These are phyloP conservation scores for Chionodraco myersi DNA, from an alignment of 2,113 vertebrate species.

Conservation along the genomic window DNA sequence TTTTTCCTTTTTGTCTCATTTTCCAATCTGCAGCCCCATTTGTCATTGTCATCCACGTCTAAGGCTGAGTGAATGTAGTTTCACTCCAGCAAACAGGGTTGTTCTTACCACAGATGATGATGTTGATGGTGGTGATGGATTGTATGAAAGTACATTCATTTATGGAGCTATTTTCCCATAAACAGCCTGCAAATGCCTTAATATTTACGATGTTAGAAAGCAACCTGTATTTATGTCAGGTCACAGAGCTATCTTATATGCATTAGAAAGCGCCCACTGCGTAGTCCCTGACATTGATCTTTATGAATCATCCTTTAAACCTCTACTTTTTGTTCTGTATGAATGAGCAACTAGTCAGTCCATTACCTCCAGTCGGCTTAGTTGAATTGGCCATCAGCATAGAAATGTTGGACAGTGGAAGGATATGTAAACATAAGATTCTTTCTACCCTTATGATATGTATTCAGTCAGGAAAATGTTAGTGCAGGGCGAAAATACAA, in stretches of 20 bases:
- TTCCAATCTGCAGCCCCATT: conserved; percentile 77
- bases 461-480: background rate
- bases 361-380: conserved; percentile 22
- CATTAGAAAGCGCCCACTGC: background rate
- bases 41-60: conserved; percentile 75
- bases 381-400: conserved; percentile 7
- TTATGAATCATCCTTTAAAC: conserved; percentile 15
- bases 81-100: conserved; percentile 72
- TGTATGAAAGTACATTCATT: conserved; percentile 67
- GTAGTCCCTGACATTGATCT: background rate
- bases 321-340: conserved; percentile 14
- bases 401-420: conserved; percentile 2
- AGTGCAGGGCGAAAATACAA: background rate
- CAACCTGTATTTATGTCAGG: conserved; percentile 12
- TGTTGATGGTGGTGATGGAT: conserved; percentile 77
- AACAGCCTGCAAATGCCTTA: conserved; percentile 30
- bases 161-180: conserved; percentile 12
- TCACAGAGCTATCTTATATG: background rate
- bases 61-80: conserved; percentile 75
- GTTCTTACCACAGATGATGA: conserved; percentile 77
- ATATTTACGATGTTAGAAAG: conserved; percentile 11
- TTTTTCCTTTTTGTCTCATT: conserved; percentile 81
- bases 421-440: conserved; percentile 12
- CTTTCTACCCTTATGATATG: background rate
- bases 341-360: background rate